Evolutionary conservation across 2,888 invertebrate genomes (phyloP).

Genomic region (Azorinus chamasolen): DNA sequence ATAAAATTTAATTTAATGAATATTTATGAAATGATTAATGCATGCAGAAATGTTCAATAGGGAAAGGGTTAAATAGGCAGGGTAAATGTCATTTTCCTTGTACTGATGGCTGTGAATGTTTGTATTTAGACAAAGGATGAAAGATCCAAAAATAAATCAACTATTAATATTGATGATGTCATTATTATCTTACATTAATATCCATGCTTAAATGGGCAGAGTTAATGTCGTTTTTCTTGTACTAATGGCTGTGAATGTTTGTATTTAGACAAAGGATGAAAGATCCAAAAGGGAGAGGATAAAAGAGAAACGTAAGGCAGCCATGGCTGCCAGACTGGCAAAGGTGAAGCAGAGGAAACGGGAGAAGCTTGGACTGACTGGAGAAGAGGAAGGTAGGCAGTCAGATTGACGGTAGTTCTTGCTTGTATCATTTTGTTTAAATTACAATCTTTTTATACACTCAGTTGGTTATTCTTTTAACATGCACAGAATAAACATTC

Average conservation of each 20-base stretch:
- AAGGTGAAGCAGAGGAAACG: slow-evolving; percentile 86
- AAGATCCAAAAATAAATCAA: slow-evolving; percentile 72
- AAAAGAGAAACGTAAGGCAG: slow-evolving; percentile 85
- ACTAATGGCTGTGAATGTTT: background rate
- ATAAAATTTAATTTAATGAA: no score
- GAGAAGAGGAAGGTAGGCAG: slow-evolving; percentile 30
- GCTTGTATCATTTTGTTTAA: no score
- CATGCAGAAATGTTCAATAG: no score
- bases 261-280: slow-evolving; percentile 81
- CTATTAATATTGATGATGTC: no score
- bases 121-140: slow-evolving; percentile 81
- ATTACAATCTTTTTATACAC: no score
- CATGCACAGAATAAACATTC: no score
- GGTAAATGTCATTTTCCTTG: background rate
- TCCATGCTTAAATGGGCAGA: no score
- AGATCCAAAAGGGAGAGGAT: slow-evolving; percentile 79
- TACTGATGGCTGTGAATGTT: background rate
- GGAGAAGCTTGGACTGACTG: slow-evolving; percentile 68
- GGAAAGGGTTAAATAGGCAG: no score
- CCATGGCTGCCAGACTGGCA: slow-evolving; percentile 86
- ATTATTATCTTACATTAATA: no score
- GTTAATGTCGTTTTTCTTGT: background rate
- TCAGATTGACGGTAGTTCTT: slow-evolving; percentile 4
- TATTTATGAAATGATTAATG: no score
- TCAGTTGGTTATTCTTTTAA: no score